Evolutionary conservation across 2,888 invertebrate species (phyloP), one percentile per base, ranked within the genome.

Genomic region (Tridacna crocea): DNA sequence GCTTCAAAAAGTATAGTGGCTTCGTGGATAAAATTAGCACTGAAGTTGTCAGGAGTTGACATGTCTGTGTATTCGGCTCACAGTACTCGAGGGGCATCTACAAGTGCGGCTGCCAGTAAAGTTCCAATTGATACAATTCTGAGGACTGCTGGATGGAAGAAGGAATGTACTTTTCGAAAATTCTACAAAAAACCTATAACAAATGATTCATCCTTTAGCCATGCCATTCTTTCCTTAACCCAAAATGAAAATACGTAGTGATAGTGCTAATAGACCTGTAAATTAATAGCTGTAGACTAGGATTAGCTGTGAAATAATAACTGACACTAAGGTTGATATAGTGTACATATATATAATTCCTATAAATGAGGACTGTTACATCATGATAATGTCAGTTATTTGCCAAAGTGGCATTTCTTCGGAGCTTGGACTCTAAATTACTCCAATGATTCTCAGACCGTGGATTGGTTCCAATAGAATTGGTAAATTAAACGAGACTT

Each of bases 1-100:
- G 75, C 48, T 13, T 47, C 63, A 22, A 75, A 63, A 26, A 75
- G 24, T 47, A 47, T 60, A 19, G 24, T 66, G 13, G 65, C 76
- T 26, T 26, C n/a, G 27, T 77, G 77, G 77, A 70, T 77, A 36
- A 77, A 70, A 36, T 13, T 51, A 24, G 19, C 27, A 2, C 55
- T 76, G n/a, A 66, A 55, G 22, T 60, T 70, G 24, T 26, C 77
- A 1, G 77, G 77, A 27, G 58, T 70, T 47, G 60, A 77, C 70
- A 66, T 68, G 22, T 55, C 55, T 46, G n/a, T 66, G 24, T 74
- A 60, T 26, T 36, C n/a, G 11, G 61, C 74, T 27, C 74, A 74
- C 24, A 61, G 60, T 61, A 36, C 46, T n/a, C 36, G 72, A 58
- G 72, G 24, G 15, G 48, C 72, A 19, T 72, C 72, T 48, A 55